These are phyloP conservation scores for Callyntrura sp. DNA, from an alignment of 2,888 invertebrate species.

Conservation along the genomic window DNA sequence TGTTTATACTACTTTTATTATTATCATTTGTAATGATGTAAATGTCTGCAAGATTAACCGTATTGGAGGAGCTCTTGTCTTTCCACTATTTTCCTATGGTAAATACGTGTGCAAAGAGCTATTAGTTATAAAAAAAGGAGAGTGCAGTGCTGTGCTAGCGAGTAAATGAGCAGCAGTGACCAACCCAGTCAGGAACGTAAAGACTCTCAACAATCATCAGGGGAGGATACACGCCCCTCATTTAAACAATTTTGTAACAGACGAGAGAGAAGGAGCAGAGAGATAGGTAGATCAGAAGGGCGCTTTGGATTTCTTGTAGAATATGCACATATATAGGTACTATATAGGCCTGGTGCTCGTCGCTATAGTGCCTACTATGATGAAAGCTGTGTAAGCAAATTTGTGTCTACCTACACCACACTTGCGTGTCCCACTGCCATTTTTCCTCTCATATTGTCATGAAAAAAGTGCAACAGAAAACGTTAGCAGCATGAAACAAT, in stretches of 20 bases:
- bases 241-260: conserved; percentile 67
- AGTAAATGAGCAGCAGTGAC: conserved; percentile 33
- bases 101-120: too few relatives aligned
- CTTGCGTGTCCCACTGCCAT: neutral
- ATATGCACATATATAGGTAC: neutral
- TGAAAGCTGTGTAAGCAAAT: neutral
- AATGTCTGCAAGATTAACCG: neutral
- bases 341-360: neutral
- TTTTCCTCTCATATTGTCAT: neutral
- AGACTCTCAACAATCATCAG: conserved; percentile 63
- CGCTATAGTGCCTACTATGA: neutral
- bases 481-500: too few relatives aligned
- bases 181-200: conserved; percentile 1
- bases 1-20: neutral
- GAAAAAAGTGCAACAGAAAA: neutral
- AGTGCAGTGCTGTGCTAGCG: neutral
- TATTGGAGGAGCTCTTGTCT: neutral
- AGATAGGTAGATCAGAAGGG: neutral
- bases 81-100: too few relatives aligned
- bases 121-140: neutral
- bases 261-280: neutral
- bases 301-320: neutral
- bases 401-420: neutral
- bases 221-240: conserved; percentile 74
- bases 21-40: conserved; percentile 30